phyloP scores from a whole-genome alignment of 2,797 vertebrate genomes.

The Thamnophis elegans region DNA sequence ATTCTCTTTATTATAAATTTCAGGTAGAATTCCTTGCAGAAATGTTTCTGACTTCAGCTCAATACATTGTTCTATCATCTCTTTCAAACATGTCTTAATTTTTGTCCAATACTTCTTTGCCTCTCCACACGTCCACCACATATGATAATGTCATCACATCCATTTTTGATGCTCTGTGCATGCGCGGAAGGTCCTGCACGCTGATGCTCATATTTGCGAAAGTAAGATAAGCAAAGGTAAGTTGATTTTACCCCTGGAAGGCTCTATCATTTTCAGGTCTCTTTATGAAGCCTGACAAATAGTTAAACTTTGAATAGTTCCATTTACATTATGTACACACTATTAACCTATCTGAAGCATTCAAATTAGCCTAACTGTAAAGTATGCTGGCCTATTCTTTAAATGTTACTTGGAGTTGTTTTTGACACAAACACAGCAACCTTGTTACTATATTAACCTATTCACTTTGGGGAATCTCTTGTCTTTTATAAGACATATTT shows the following conservation, averaged over 20 bases:
- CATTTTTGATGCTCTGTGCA: too few relatives aligned
- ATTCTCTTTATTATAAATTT: too few relatives aligned
- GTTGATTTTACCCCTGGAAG: not conserved
- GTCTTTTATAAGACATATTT: not conserved
- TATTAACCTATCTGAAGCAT: not conserved
- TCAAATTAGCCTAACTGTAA: not conserved
- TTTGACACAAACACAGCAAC: not conserved
- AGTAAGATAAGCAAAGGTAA: too few relatives aligned
- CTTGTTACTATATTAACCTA: not conserved
- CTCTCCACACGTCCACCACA: too few relatives aligned
- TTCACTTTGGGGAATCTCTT: not conserved
- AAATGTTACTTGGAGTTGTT: not conserved
- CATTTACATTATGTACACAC: not conserved
- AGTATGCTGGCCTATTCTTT: not conserved
- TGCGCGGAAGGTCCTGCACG: too few relatives aligned
- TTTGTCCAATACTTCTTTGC: too few relatives aligned
- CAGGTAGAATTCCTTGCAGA: too few relatives aligned
- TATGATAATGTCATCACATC: too few relatives aligned
- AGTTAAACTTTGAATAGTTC: not conserved
- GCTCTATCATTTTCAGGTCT: not conserved
- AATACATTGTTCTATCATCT: too few relatives aligned
- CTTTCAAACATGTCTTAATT: too few relatives aligned
- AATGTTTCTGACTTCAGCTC: too few relatives aligned
- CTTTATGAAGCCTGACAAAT: not conserved
- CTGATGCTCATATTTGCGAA: too few relatives aligned